Evolutionary conservation across 2,113 vertebrate species (phyloP).

Genomic region (Ochotona curzoniae): DNA sequence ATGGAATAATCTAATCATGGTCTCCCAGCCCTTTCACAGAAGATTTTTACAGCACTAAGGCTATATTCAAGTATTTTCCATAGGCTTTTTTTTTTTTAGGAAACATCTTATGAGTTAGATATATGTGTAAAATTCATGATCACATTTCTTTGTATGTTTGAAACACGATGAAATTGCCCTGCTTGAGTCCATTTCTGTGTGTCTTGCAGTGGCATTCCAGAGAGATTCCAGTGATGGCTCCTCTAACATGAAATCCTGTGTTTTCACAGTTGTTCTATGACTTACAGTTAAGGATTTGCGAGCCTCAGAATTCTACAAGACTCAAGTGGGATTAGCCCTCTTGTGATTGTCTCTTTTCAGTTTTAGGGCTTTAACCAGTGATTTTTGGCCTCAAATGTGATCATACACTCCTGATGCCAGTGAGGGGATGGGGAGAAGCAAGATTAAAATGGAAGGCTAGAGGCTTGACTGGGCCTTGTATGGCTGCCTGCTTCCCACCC

Average conservation of each 20-base stretch:
- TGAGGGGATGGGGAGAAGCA: not conserved
- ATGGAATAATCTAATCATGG: constrained; percentile 36
- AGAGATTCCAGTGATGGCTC: not conserved
- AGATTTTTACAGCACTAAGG: constrained; percentile 49
- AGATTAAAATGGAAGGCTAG: not conserved
- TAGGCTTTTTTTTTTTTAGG: constrained; percentile 50
- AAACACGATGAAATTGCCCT: not conserved
- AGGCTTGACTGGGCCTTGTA: not conserved
- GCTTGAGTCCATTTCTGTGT: not conserved
- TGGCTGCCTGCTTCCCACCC: constrained; percentile 49
- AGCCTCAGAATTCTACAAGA: constrained; percentile 52
- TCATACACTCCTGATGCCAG: not conserved
- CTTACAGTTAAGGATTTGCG: constrained; percentile 46
- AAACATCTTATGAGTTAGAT: constrained; percentile 46
- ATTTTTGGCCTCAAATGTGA: not conserved
- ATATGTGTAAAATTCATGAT: not conserved
- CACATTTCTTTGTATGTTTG: constrained; percentile 1
- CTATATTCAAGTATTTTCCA: not conserved
- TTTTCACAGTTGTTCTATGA: not conserved
- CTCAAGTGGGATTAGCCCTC: constrained; percentile 6
- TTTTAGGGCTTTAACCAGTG: constrained; percentile 24
- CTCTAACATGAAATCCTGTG: not conserved
- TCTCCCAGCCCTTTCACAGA: constrained; percentile 31
- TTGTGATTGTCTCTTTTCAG: constrained; percentile 15
- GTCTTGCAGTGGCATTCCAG: not conserved